Conservation (phyloP, 1,140 invertebrate genomes). For the Heterodera schachtii region DNA sequence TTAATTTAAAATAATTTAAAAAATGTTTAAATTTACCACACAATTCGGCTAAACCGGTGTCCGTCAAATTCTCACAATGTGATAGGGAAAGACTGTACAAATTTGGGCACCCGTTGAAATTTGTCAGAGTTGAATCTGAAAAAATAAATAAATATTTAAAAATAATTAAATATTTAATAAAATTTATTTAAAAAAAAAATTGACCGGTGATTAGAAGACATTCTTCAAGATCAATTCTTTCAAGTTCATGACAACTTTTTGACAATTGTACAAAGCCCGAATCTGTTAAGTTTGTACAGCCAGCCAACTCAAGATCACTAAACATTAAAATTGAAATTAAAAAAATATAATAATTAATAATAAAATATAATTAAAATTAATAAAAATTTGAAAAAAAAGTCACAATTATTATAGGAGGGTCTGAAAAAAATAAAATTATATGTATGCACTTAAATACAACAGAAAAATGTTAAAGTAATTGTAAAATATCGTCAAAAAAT, state of each 20-base stretch:
- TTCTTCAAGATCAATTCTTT: constrained; percentile 97
- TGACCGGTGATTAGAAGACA: constrained; percentile 85
- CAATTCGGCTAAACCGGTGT: constrained; percentile 91
- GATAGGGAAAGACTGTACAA: constrained; percentile 91
- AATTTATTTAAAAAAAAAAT: neutral
- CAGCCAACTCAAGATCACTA: constrained; percentile 86
- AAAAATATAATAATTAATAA: no score
- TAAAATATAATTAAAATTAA: neutral
- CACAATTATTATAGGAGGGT: neutral
- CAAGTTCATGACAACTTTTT: constrained; percentile 87
- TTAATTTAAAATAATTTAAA: constrained; percentile 12
- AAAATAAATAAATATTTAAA: constrained; percentile 65
- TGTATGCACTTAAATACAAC: no score
- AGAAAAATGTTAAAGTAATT: no score
- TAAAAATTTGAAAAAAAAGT: neutral
- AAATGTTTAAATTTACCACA: constrained; percentile 73
- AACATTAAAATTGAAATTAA: neutral
- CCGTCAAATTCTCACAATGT: constrained; percentile 96
- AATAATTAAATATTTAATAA: neutral
- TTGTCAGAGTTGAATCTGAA: constrained; percentile 77
- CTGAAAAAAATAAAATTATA: neutral
- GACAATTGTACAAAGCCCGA: constrained; percentile 83
- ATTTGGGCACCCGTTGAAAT: constrained; percentile 88
- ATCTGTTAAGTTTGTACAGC: constrained; percentile 92
- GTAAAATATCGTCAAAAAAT: no score